Base-by-base conservation (phyloP, 2,113 vertebrate species). In the Oostethus manadensis region DNA sequence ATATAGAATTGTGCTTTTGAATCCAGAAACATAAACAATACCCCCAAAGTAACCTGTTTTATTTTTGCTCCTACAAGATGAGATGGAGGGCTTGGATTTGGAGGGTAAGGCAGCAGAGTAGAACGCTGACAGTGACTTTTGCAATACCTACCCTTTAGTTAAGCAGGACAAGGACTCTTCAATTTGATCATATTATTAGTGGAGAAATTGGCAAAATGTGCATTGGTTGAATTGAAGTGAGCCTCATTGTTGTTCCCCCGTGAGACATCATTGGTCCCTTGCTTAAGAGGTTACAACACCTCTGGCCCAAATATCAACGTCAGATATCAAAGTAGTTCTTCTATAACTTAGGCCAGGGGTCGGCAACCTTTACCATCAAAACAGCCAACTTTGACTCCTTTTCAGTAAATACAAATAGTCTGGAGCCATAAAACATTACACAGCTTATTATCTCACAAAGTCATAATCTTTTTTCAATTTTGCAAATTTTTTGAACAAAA, bases 1-100 rank as follows among this genome's bases (percentile, higher is more conserved):
- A 23, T 5, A 9, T 29, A 45, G 56, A 45, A 44, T 45, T 14
- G 21, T 23, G 20, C 22, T 45, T 47, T 8, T 8, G 14, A n/a
- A 44, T 23, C 33, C 10, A 26, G 54, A 53, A 21, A 47, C 18
- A 15, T 56, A 47, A 61, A 43, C 21, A 9, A 70, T 13, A 51
- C 18, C 56, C 60, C 60, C 4, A 23, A 62, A 60, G 38, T 60
- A 56, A 61, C 71, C 76, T 84, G 85, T 83, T 61, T 81, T 47
- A 74, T 83, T 86, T 83, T 56, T 87, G 48, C 72, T 46, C 75
- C 69, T 64, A 60, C 74, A 87, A 90, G 89, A 89, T 80, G 86
- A 89, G 75, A 85, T 89, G 86, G 89, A 90, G 64, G 87, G 88
- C 59, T 82, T 87, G 87, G 84, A 88, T 71, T 68, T 90, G 67